Evolutionary conservation across 2,888 invertebrate species (phyloP), one percentile per base, ranked within the genome.

Genomic region (Trissoscelio sp.): DNA sequence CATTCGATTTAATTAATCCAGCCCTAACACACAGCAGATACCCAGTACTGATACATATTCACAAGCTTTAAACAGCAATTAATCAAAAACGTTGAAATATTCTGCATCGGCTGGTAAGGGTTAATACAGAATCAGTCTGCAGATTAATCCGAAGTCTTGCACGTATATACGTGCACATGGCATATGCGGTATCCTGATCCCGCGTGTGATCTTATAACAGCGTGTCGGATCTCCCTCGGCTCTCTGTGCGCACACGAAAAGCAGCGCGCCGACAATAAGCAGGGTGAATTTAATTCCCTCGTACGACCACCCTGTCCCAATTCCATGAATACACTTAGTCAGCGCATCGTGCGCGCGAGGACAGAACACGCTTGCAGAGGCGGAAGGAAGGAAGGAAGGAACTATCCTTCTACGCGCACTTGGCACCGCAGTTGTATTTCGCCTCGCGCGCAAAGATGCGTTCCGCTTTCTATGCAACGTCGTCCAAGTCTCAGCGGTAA

Each of bases 261-360:
- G 85, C 87, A 86, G 83, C 81, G 78, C 84, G 85, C 73, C 82
- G 75, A 82, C 83, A 85, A 86, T 87, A 86, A 88, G 85, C 85
- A 83, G 88, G 86, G 86, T 87, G 87, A 87, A 88, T 88, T 88
- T 88, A 88, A 88, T 88, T 88, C 86, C 83, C 84, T 83, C 82
- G 73, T 77, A 83, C 85, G 73, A 83, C 82, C 83, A 83, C 75
- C 84, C 84, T 74, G 83, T 83, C 85, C 85, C 79, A 86, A 86
- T 86, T 87, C 85, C 85, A 87, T 85, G 86, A 88, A 88, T 86
- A 86, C 81, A 82, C 83, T 85, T 83, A 82, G 83, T 62, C 70
- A 67, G 75, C 78, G 77, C 74, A 58, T 44, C n/a, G n/a, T n/a
- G n/a, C 74, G 70, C 60, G 78, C 66, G 60, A 58, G 72, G 73